Percentiles rank a stretch among this genome's conserved stretches.
phyloP scores from a whole-genome alignment of 1,140 invertebrate genomes.

The Drosophila micromelanica region DNA sequence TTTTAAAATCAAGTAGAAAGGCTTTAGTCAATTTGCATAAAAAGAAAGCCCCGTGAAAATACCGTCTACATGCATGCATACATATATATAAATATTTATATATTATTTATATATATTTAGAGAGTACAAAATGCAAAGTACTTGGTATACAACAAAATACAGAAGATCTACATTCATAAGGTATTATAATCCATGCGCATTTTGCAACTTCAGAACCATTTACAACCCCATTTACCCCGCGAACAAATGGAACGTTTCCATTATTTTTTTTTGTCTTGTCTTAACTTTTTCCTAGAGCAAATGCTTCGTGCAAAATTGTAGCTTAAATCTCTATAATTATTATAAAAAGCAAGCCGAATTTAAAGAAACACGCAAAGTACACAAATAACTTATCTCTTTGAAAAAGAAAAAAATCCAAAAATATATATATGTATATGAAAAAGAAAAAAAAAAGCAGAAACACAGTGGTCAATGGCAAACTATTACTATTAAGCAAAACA shows the following conservation, averaged over 20 bases:
- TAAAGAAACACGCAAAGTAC: slow-evolving; percentile 29
- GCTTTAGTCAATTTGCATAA: no score
- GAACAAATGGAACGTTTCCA: neutral
- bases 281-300: slow-evolving; percentile 8
- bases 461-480: slow-evolving; percentile 71
- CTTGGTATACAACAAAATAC: slow-evolving; percentile 23
- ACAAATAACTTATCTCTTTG: slow-evolving; percentile 9
- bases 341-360: slow-evolving; percentile 68
- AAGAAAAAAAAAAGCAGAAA: slow-evolving; percentile 31
- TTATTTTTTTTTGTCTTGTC: slow-evolving; percentile 7
- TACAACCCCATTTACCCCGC: slow-evolving; percentile 7
- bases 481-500: slow-evolving; percentile 74
- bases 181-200: slow-evolving; percentile 3
- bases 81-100: neutral
- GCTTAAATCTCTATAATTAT: slow-evolving; percentile 21
- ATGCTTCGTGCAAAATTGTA: slow-evolving; percentile 16
- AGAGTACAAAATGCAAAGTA: slow-evolving; percentile 14
- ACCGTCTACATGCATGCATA: neutral
- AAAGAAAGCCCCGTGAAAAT: no score
- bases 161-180: neutral
- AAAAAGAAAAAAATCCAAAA: neutral
- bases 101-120: neutral
- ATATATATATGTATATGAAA: slow-evolving; percentile 1
- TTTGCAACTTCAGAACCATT: slow-evolving; percentile 13
- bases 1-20: no score